Evolutionary conservation across 2,888 invertebrate genomes (phyloP).

Genomic region (Drosophila diplacantha): DNA sequence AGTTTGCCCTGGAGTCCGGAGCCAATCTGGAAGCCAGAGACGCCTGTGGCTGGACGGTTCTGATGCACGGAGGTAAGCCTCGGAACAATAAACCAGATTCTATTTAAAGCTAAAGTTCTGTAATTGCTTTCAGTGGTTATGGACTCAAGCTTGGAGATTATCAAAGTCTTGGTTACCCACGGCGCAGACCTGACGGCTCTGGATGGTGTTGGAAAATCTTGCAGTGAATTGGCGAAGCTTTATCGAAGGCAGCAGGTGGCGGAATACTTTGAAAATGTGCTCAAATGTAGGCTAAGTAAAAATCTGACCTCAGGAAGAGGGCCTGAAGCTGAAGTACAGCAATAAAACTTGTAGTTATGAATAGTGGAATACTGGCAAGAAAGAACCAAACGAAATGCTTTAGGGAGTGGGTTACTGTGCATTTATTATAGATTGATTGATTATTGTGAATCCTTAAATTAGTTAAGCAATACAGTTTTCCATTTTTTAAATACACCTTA

Average conservation of each 20-base stretch:
- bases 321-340: constrained; percentile 14
- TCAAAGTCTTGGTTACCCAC: constrained; percentile 72
- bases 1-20: constrained; percentile 75
- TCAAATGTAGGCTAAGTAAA: constrained; percentile 48
- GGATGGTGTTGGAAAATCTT: constrained; percentile 68
- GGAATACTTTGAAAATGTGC: constrained; percentile 68
- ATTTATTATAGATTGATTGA: not conserved
- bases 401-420: too few species aligned
- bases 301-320: constrained; percentile 16
- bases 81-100: not conserved
- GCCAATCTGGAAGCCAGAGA: constrained; percentile 75
- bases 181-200: constrained; percentile 67
- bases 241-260: constrained; percentile 62
- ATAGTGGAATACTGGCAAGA: not conserved
- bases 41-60: constrained; percentile 74
- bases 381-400: not conserved
- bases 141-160: constrained; percentile 68
- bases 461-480: not conserved
- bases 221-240: constrained; percentile 72
- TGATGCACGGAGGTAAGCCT: constrained; percentile 74
- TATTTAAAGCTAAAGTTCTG: not conserved
- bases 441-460: not conserved
- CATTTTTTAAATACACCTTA: constrained; percentile 48
- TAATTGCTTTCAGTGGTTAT: constrained; percentile 65
- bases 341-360: constrained; percentile 29